Base-by-base conservation (phyloP, 2,113 vertebrate genomes). In the Acanthisitta chloris region DNA sequence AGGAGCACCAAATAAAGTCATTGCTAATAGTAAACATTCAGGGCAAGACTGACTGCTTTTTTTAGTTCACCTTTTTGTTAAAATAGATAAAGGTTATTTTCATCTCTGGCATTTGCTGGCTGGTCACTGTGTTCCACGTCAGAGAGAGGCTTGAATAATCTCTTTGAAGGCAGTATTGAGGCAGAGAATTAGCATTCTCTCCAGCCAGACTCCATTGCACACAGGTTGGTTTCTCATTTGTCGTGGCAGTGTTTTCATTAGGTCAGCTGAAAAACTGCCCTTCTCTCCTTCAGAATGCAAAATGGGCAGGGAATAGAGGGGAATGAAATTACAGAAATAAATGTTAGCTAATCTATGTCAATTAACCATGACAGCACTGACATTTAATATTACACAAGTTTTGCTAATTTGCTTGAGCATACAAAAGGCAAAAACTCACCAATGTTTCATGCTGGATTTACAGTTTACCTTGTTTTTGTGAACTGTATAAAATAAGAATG, bases 81-180 rank as follows among this genome's bases (percentile, higher is more conserved):
- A 96, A 95, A 88, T 59, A 97, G 96, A 97, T 92, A 94, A 97
- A 97, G 91, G 93, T 97, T 98, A 98, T 98, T 98, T 98, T 97
- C 81, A 96, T 97, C 91, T 93, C 83, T 81, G 78, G 88, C 88
- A 51, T 80, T 97, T 97, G 36, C 89, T 98, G 97, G 97, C 97
- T 97, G 97, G 79, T 97, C 97, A 95, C 97, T 91, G 42, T 97
- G 97, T 98, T 97, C 97, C 93, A n/a, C 96, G 92, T 95, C 95
- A 95, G 93, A 96, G 94, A 91, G 96, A 97, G 67, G 90, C 95
- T 93, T 98, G 97, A 98, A 97, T 97, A 96, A 97, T 96, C 83
- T 96, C 94, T 96, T 95, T 97, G 96, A 97, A 98, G 92, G 94
- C 93, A 90, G 82, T 71, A 93, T 87, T 92, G 86, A 97, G 94